Conservation (phyloP, 2,888 invertebrate genomes). For the Sussaba pulchella region DNA sequence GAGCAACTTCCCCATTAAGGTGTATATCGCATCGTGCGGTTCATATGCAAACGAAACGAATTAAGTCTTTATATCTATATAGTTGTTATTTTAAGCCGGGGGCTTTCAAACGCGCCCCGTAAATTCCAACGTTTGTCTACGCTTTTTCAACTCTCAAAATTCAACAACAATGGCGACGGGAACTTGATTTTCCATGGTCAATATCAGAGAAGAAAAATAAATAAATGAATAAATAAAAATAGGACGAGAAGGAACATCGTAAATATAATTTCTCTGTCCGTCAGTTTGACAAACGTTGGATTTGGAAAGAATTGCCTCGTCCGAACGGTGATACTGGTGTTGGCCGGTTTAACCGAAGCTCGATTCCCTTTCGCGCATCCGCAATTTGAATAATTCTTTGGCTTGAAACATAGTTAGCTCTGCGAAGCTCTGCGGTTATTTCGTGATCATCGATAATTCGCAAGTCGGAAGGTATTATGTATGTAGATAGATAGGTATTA, state of each 20-base stretch:
- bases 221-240: not conserved
- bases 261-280: not conserved
- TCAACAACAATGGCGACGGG: too few species aligned
- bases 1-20: slow-evolving; percentile 62
- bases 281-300: slow-evolving; percentile 62
- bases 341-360: slow-evolving; percentile 42
- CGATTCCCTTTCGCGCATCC: slow-evolving; percentile 9
- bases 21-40: slow-evolving; percentile 62
- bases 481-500: too few species aligned
- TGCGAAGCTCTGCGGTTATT: not conserved
- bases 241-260: not conserved
- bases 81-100: slow-evolving; percentile 25
- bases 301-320: slow-evolving; percentile 60
- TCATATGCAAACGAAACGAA: slow-evolving; percentile 68
- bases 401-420: slow-evolving; percentile 24
- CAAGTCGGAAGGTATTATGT: too few species aligned
- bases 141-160: not conserved
- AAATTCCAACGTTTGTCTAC: slow-evolving; percentile 67
- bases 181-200: too few species aligned
- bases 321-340: slow-evolving; percentile 71
- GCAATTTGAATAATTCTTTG: not conserved
- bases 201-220: not conserved
- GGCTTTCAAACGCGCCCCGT: slow-evolving; percentile 26
- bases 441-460: not conserved
- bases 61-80: slow-evolving; percentile 63